A percentile compares a stretch with the other conserved stretches of the same genome.
These are phyloP conservation scores for Dicycla oo DNA, from an alignment of 2,888 invertebrate species.

Conservation along the genomic window DNA sequence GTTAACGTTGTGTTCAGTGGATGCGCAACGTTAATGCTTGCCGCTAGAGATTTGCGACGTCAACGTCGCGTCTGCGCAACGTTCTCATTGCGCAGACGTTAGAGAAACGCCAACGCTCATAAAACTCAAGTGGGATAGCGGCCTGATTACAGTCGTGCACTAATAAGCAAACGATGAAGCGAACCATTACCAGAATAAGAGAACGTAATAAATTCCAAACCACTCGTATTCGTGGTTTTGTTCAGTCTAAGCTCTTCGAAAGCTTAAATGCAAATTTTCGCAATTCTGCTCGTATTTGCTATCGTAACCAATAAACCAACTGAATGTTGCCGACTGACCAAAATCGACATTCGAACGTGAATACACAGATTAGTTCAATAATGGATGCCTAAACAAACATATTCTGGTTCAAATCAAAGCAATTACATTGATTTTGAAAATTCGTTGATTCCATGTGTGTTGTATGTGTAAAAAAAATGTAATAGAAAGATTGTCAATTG, in stretches of 20 bases:
- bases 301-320: background rate
- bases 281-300: background rate
- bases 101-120: no score
- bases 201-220: background rate
- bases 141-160: no score
- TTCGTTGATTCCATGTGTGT: background rate
- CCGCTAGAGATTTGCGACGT: no score
- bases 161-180: background rate
- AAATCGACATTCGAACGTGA: background rate
- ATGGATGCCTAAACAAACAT: slow-evolving; percentile 5
- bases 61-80: no score
- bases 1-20: no score
- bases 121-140: no score
- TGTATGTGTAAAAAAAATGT: no score
- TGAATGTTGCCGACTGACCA: background rate
- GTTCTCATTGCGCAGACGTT: no score
- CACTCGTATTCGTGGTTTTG: background rate
- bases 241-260: background rate
- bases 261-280: background rate
- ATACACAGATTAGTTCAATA: slow-evolving; percentile 5
- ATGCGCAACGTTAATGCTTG: no score
- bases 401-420: background rate
- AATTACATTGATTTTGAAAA: background rate
- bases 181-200: background rate
- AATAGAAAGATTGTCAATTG: background rate